Base-by-base conservation (phyloP, 2,113 vertebrate species). In the Garra rufa region DNA sequence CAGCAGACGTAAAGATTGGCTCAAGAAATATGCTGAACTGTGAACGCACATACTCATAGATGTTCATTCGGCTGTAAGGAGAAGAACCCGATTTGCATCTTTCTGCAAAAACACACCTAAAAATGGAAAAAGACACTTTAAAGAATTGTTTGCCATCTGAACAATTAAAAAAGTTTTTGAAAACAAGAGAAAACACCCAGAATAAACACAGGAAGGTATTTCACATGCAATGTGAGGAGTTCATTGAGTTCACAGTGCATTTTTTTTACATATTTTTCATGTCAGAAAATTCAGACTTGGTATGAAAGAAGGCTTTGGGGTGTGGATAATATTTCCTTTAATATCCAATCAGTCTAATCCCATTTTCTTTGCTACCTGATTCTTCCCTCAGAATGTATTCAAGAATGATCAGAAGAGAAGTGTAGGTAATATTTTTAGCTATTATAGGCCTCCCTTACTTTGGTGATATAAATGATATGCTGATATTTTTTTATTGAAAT, bases 401-500 rank as follows among this genome's bases (percentile, higher is more conserved):
- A 34, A 65, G 9, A 70, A 41, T 13, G 6, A 65, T 30, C 28
- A 30, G 21, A 65, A 65, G 26, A 65, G 17, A 69, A 69, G 10
- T 55, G 48, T 61, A 38, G 30, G 30, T 43, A 11, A 59, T 41
- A 44, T 17, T 17, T 78, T 78, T 9, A 61, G 41, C 14, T 21
- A 6, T 5, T 44, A n/a, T n/a, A n/a, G n/a, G n/a, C n/a, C n/a
- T n/a, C n/a, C n/a, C n/a, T n/a, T n/a, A n/a, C n/a, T n/a, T n/a
- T n/a, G n/a, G n/a, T n/a, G n/a, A n/a, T n/a, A n/a, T n/a, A n/a
- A 67, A 67, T 81, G 61, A 63, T n/a, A 76, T 3, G 14, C 28
- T 13, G 43, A 76, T 46, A 24, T 83, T 57, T 63, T 83, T 83
- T 10, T 44, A 76, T 38, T 52, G 24, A 74, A 50, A 17, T 75